These are phyloP conservation scores for Lasiommata megera DNA, from an alignment of 2,888 invertebrate genomes.

Conservation along the genomic window DNA sequence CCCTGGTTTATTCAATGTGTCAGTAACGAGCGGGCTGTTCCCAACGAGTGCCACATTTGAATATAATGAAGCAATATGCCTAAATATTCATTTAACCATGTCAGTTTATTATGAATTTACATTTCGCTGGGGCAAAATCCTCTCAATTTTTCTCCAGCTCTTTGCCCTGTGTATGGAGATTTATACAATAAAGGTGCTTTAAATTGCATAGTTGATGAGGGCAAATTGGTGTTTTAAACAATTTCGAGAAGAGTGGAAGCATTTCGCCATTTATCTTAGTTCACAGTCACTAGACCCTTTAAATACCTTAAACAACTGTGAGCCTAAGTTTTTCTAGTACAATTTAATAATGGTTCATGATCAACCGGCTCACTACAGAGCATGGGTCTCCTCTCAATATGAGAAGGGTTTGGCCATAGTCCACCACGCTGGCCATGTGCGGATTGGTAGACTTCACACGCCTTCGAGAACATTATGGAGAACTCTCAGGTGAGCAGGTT, in stretches of 20 bases:
- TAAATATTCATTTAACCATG: slow-evolving; percentile 33
- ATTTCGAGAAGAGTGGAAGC: neutral
- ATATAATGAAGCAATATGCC: slow-evolving; percentile 36
- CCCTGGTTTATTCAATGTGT: slow-evolving; percentile 15
- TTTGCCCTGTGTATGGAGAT: slow-evolving; percentile 1
- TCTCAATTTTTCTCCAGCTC: slow-evolving; percentile 3
- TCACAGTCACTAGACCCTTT: too few relatives aligned
- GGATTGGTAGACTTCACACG: too few relatives aligned
- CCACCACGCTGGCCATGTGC: too few relatives aligned
- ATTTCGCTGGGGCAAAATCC: slow-evolving; percentile 6
- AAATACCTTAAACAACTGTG: too few relatives aligned
- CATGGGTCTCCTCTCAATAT: too few relatives aligned
- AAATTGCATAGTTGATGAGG: neutral
- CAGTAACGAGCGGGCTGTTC: slow-evolving; percentile 19
- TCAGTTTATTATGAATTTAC: slow-evolving; percentile 20
- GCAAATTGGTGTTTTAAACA: neutral
- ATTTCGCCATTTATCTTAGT: neutral
- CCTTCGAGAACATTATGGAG: too few relatives aligned
- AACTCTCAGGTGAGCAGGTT: too few relatives aligned
- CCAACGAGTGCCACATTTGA: slow-evolving; percentile 27
- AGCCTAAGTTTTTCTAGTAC: too few relatives aligned
- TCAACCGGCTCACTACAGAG: too few relatives aligned
- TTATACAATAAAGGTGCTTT: slow-evolving; percentile 1
- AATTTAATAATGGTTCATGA: too few relatives aligned
- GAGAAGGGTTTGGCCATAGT: too few relatives aligned